Evolutionary conservation across 2,113 vertebrate genomes (phyloP), one percentile per base, ranked within the genome.

Genomic region (Corynorhinus townsendii): DNA sequence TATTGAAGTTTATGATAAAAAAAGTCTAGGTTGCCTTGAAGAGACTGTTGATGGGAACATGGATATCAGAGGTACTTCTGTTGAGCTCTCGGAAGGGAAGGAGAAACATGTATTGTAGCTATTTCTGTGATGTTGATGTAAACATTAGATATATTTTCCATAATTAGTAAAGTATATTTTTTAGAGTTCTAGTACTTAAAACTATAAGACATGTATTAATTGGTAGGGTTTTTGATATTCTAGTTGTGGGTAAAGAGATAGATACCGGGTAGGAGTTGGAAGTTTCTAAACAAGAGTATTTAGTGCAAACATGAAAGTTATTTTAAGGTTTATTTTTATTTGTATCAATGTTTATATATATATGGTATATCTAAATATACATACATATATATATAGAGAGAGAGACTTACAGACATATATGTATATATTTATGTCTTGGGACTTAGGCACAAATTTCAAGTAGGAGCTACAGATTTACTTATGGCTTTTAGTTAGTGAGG

Each of bases 21-120:
- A 87, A 79, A 4, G 24, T 35, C 33, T 45, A 77, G 5, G 7
- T 76, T 72, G 16, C 9, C 26, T 72, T 33, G 24, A 80, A 45
- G 71, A 85, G 3, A 79, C 8, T 43, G 3, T 69, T 93, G 15
- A 1, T 52, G n/a, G 30, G 76, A 92, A 89, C 33, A 40, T 17
- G 0, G 11, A n/a, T n/a, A 20, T 3, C 16, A 14, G 4, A 28
- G 15, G 1, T 45, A 14, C 11, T 38, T 47, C 11, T 54, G 10
- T n/a, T 59, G 43, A 17, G 11, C 43, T 71, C 10, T 83, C 19
- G n/a, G 14, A 24, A 82, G 43, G 12, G 72, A 45, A 84, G 19
- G 4, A 45, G 38, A 83, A 75, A 26, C 16, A 24, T 54, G 38
- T 56, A 9, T 56, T 56, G 22, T 30, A 66, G 24, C 59, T 62